phyloP scores from a whole-genome alignment of 2,113 vertebrate species.

The Dipodomys merriami region DNA sequence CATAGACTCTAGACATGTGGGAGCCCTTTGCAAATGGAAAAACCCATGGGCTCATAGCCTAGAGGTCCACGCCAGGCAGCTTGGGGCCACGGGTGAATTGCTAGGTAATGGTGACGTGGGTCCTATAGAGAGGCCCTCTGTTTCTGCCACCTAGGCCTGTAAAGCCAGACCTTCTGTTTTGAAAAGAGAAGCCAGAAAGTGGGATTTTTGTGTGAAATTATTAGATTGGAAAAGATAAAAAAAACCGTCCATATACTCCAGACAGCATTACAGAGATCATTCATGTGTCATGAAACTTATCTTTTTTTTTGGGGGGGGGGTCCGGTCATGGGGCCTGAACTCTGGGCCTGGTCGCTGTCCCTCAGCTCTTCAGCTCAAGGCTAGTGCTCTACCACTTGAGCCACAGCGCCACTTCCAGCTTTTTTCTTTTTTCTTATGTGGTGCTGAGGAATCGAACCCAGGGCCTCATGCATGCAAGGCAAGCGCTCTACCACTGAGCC shows the following conservation, averaged over 20 bases:
- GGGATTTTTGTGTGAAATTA: slow-evolving; percentile 12
- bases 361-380: too few species aligned
- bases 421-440: too few species aligned
- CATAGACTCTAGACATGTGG: neutral
- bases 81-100: neutral
- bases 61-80: neutral
- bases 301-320: too few species aligned
- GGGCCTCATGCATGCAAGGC: too few species aligned
- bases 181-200: slow-evolving; percentile 12
- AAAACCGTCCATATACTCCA: neutral
- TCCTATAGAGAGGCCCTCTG: rapidly evolving
- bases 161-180: neutral
- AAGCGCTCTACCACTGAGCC: too few species aligned
- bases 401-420: too few species aligned
- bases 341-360: too few species aligned
- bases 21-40: neutral
- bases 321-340: too few species aligned
- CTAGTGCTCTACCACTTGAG: too few species aligned
- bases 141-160: neutral
- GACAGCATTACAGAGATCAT: too few species aligned
- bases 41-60: neutral
- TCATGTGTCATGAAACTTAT: too few species aligned
- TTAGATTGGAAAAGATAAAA: neutral
- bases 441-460: too few species aligned
- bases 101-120: neutral